These are phyloP conservation scores for Operophtera brumata DNA, from an alignment of 2,888 invertebrate genomes.

Conservation along the genomic window DNA sequence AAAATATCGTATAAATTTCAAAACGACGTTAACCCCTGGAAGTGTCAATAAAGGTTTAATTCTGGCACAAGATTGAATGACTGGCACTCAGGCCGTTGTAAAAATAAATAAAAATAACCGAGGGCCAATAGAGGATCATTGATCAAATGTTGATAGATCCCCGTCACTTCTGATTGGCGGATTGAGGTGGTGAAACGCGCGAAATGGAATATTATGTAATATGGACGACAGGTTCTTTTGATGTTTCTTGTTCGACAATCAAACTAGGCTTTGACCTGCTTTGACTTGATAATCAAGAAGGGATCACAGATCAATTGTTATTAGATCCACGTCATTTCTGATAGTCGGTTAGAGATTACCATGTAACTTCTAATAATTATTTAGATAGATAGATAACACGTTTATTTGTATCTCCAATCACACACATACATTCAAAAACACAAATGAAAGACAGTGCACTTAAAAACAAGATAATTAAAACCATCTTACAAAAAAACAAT, in stretches of 20 bases:
- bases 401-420: too few species aligned
- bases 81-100: conserved; percentile 46
- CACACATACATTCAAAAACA: too few species aligned
- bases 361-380: too few species aligned
- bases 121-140: conserved; percentile 39
- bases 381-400: too few species aligned
- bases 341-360: too few species aligned
- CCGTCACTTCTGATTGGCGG: conserved; percentile 46
- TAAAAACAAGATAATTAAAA: too few species aligned
- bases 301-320: too few species aligned
- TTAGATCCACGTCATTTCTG: too few species aligned
- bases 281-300: too few species aligned
- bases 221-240: neutral
- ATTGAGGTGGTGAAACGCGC: conserved; percentile 19
- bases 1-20: conserved; percentile 14
- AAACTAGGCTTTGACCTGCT: neutral
- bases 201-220: neutral
- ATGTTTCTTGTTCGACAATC: neutral
- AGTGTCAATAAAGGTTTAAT: conserved; percentile 38
- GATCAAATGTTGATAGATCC: conserved; percentile 49
- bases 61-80: conserved; percentile 53
- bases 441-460: too few species aligned
- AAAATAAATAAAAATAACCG: conserved; percentile 34
- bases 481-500: too few species aligned
- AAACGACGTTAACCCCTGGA: conserved; percentile 23